Conservation (phyloP, 1,140 invertebrate species). For the Monochamus saltuarius region DNA sequence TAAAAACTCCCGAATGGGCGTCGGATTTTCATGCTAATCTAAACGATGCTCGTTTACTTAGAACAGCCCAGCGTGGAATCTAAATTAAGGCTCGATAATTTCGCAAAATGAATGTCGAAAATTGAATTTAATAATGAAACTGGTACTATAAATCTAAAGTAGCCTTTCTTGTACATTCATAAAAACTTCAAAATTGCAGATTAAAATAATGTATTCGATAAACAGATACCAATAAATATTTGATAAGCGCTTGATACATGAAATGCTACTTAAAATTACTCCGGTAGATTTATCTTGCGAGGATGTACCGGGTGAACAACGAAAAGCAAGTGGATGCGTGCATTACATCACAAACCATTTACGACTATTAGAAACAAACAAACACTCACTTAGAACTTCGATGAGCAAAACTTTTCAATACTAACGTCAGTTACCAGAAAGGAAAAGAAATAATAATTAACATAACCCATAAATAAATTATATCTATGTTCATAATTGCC, state of each 20-base stretch:
- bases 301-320: no score
- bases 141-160: constrained; percentile 35
- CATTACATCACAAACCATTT: no score
- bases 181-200: constrained; percentile 42
- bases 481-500: no score
- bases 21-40: constrained; percentile 7
- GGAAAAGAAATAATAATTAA: no score
- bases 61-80: neutral
- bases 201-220: constrained; percentile 44
- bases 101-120: constrained; percentile 17
- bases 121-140: constrained; percentile 35
- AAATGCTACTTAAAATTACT: constrained; percentile 44
- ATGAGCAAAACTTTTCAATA: no score
- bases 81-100: constrained; percentile 20
- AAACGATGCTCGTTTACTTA: constrained; percentile 5
- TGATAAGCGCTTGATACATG: constrained; percentile 41
- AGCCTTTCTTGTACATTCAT: constrained; percentile 41
- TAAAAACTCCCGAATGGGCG: neutral
- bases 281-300: constrained; percentile 27
- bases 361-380: no score
- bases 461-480: no score
- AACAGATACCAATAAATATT: constrained; percentile 44
- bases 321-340: no score
- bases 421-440: no score
- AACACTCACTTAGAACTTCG: no score